These are phyloP conservation scores for Falco peregrinus DNA, from an alignment of 2,797 vertebrate genomes.

Conservation along the genomic window DNA sequence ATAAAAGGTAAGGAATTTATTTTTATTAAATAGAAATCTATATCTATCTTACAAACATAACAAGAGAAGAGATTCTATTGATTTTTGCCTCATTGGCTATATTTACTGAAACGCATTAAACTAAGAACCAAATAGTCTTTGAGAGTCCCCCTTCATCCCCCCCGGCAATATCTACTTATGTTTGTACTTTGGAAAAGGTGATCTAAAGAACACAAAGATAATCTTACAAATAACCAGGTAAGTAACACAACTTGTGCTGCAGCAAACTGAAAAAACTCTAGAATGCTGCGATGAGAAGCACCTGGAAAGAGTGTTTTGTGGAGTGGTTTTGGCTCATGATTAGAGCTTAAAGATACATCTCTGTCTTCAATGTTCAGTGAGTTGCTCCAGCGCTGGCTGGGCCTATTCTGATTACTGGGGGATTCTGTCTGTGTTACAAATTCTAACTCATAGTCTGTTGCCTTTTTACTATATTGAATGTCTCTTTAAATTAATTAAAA, in stretches of 20 bases:
- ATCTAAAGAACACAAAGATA: background rate
- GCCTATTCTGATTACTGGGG: background rate
- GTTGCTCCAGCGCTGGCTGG: background rate
- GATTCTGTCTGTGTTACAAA: background rate
- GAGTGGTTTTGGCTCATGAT: background rate
- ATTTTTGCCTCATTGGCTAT: slow-evolving; percentile 4
- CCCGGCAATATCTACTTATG: background rate
- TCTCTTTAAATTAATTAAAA: background rate
- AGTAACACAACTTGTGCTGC: background rate
- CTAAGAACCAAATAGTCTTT: background rate
- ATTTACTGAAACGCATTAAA: background rate
- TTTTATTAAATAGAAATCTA: slow-evolving; percentile 44
- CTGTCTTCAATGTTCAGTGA: background rate
- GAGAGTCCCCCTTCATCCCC: background rate
- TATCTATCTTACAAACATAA: slow-evolving; percentile 3
- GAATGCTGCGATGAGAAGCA: background rate
- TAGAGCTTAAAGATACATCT: background rate
- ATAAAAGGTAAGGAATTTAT: slow-evolving; percentile 18
- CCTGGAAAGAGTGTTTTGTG: background rate
- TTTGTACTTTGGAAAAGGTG: background rate
- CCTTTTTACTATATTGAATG: background rate
- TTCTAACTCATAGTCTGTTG: background rate
- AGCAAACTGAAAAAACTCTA: background rate
- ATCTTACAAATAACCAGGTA: background rate
- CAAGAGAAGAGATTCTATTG: background rate